phyloP scores from a whole-genome alignment of 2,113 vertebrate species.

The Cichladusa arquata region DNA sequence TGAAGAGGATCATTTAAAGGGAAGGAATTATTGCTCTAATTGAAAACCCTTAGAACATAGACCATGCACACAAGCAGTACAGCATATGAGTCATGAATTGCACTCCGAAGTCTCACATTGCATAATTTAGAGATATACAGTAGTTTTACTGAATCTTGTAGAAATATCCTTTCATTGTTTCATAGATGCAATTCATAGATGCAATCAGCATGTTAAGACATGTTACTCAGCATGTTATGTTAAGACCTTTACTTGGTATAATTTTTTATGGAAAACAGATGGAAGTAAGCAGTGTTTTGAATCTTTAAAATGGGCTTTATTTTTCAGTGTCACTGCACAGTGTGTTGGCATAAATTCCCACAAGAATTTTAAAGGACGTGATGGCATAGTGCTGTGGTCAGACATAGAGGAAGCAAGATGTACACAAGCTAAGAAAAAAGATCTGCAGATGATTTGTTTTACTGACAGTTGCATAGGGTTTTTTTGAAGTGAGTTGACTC shows the following conservation, averaged over 20 bases:
- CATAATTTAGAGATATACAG: not conserved
- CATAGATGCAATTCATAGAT: not conserved
- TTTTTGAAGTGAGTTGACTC: not conserved
- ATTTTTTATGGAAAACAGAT: not conserved
- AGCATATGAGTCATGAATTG: not conserved
- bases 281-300: not conserved
- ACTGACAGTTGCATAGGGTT: not conserved
- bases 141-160: not conserved
- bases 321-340: not conserved
- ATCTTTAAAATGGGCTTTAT: not conserved
- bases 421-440: not conserved
- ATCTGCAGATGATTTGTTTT: not conserved
- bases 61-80: not conserved
- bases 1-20: not conserved
- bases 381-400: not conserved
- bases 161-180: not conserved
- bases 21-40: not conserved
- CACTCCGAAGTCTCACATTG: not conserved
- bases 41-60: not conserved
- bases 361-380: not conserved
- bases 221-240: not conserved
- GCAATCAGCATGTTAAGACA: not conserved
- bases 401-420: not conserved
- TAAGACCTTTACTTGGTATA: not conserved
- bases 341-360: not conserved